Evolutionary conservation across 2,888 invertebrate species (phyloP).

Genomic region (Harpagoxenus sublaevis): DNA sequence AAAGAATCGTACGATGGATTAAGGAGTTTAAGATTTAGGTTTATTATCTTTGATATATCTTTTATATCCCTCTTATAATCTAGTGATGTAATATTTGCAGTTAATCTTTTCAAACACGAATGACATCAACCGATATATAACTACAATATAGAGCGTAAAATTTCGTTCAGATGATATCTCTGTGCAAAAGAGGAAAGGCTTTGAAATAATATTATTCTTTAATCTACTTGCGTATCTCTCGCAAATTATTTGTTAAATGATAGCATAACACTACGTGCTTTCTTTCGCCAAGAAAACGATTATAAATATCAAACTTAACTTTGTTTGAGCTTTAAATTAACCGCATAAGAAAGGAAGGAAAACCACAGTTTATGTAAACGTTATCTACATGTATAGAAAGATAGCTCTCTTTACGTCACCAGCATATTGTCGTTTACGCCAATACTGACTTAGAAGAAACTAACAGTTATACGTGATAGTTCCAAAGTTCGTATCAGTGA

Average conservation of each 20-base stretch:
- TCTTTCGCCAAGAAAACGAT: not conserved
- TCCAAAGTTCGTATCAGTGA: conserved; percentile 2
- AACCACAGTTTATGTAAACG: not conserved
- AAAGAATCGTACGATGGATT: conserved; percentile 13
- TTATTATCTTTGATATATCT: conserved; percentile 26
- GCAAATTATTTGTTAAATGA: conserved; percentile 1
- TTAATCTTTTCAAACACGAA: conserved; percentile 15
- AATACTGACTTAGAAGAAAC: conserved; percentile 18
- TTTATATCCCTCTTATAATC: not conserved
- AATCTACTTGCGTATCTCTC: not conserved
- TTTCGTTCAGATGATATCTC: not conserved
- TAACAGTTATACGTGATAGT: not conserved
- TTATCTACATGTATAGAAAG: not conserved
- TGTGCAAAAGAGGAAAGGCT: not conserved
- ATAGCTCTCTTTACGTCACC: not conserved
- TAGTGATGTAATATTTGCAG: not conserved
- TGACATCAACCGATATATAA: not conserved
- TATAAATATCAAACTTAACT: not conserved
- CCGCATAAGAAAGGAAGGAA: not conserved
- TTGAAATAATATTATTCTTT: conserved; percentile 1
- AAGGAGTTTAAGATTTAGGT: not conserved
- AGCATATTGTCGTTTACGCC: not conserved
- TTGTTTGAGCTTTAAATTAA: not conserved
- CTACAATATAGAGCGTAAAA: not conserved
- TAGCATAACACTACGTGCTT: not conserved